These are phyloP conservation scores for Drosophila nigricruria DNA, from an alignment of 2,888 invertebrate genomes.

Conservation along the genomic window DNA sequence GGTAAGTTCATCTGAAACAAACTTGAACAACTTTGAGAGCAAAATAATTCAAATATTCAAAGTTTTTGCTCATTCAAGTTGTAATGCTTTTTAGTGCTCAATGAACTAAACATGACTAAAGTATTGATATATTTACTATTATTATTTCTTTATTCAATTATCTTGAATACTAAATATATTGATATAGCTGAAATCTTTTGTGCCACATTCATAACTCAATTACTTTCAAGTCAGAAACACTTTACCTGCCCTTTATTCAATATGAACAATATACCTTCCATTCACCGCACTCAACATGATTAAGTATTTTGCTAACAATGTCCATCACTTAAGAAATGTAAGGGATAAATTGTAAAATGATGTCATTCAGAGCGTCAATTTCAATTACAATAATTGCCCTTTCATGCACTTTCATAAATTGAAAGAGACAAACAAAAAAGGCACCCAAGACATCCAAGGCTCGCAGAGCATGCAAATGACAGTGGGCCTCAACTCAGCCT, in stretches of 20 bases:
- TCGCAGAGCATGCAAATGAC: constrained; percentile 59
- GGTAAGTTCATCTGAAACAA: background rate
- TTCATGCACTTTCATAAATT: constrained; percentile 56
- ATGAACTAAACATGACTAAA: too few species aligned
- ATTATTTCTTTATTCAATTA: too few species aligned
- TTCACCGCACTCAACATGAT: background rate
- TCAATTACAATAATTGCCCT: constrained; percentile 47
- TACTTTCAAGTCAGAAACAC: background rate
- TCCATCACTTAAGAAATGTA: constrained; percentile 3
- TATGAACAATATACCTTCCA: background rate
- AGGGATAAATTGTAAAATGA: constrained; percentile 30
- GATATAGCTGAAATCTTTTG: background rate
- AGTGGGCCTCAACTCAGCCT: constrained; percentile 15
- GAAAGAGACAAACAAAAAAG: constrained; percentile 16
- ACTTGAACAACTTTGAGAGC: background rate
- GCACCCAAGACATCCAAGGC: background rate
- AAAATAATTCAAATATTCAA: background rate
- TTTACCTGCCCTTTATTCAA: background rate
- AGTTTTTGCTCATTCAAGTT: background rate
- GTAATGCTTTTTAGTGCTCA: background rate
- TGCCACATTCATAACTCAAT: background rate
- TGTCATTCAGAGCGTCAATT: constrained; percentile 45
- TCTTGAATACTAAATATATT: background rate
- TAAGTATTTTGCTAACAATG: constrained; percentile 10
- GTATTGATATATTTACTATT: too few species aligned